Evolutionary conservation across 2,113 vertebrate genomes (phyloP), one percentile per base, ranked within the genome.

Genomic region (Phaetusa simplex): DNA sequence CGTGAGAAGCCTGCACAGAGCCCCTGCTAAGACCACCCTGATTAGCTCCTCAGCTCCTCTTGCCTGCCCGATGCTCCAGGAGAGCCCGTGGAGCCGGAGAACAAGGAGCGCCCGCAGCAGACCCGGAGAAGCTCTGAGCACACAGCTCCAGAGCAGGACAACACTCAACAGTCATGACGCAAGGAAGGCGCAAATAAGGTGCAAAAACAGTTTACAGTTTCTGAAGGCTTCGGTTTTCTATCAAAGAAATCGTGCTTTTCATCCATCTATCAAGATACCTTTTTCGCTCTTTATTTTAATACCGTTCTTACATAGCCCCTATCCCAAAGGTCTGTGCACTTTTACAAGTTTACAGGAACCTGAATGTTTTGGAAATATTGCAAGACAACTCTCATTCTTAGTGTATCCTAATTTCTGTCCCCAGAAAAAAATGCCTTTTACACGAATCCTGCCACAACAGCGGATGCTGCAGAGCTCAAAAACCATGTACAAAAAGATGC

Each of bases 251-350:
- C 0, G 2, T 12, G 45, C 26, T 61, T n/a, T 40, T 40, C 40
- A 58, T 59, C 50, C 30, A 9, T 7, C 70, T 73, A 53, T 65
- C 58, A 50, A 45, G 10, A 30, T 22, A 30, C 8, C 7, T 52
- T 9, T 76, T 45, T 14, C 29, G 21, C 29, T 82, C 32, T 50
- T 45, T 9, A 14, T 55, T 72, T 76, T 47, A 50, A 58, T 5
- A 49, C 15, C 0, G 1, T 23, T 19, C n/a, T 45, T 27, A 29
- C 0, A 0, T 17, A 58, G 32, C 27, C 47, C 43, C 59, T n/a
- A 5, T 12, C 38, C 72, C 40, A 40, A 43, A 76, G 42, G 23
- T 26, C 52, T 49, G 34, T 40, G 36, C 36, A 6, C 19, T 26
- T 26, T 4, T 4, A 61, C 30, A 43, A 23, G 24, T 36, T 36